Evolutionary conservation across 2,797 vertebrate species (phyloP).

Genomic region (Cyprinodon diabolis): DNA sequence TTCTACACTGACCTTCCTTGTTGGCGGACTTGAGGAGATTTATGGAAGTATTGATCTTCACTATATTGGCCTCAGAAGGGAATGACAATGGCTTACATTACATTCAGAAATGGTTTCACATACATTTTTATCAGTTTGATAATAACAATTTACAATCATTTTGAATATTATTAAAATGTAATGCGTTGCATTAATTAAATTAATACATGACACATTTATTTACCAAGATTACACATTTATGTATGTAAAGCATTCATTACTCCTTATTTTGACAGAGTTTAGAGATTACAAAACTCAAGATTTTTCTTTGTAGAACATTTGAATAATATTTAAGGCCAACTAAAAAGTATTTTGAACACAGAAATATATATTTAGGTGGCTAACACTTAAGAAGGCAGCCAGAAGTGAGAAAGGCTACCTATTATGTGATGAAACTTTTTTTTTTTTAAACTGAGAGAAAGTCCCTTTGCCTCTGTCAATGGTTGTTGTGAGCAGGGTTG

Average conservation of each 20-base stretch:
- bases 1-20: slow-evolving; percentile 45
- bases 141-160: neutral
- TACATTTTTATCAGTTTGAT: slow-evolving; percentile 28
- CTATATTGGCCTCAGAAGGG: slow-evolving; percentile 35
- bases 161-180: neutral
- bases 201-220: neutral
- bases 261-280: neutral
- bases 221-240: neutral
- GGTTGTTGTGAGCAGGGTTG: too few relatives aligned
- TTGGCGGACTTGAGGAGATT: slow-evolving; percentile 34
- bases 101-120: slow-evolving; percentile 39
- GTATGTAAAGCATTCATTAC: neutral
- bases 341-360: neutral
- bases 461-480: too few relatives aligned
- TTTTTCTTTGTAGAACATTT: neutral
- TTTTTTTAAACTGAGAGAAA: too few relatives aligned
- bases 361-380: neutral
- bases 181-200: neutral
- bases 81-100: slow-evolving; percentile 23
- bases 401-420: too few relatives aligned
- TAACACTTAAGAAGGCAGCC: too few relatives aligned
- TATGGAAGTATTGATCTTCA: slow-evolving; percentile 60
- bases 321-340: neutral
- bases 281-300: neutral
- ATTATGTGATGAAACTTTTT: too few relatives aligned